Base-by-base conservation (phyloP, 2,797 vertebrate species). In the Gadopsis bispinosus region DNA sequence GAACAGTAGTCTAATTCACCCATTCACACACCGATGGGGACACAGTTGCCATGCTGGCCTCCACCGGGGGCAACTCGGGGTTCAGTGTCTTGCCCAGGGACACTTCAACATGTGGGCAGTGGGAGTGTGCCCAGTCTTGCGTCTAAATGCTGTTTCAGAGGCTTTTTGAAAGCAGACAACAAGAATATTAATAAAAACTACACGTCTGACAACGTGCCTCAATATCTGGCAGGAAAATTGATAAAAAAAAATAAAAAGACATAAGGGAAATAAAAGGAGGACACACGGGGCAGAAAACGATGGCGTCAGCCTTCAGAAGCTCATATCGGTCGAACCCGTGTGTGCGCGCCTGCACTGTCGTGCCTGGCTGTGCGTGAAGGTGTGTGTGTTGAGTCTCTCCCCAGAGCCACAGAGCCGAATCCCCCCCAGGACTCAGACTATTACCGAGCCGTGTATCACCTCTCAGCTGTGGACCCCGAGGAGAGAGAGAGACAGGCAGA, bases 301-400 rank as follows among this genome's bases (percentile, higher is more conserved):
- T 20, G 11, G 33, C 20, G 17, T 60, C 69, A 16, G 31, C 43
- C 66, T 78, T 51, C 59, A 81, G 71, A 41, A 22, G 69, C 80
- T 71, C 5, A 0, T 29, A 73, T 85, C 71, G 83, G 73, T 80
- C 75, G 65, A 73, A 80, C 69, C 51, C 59, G 2, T 43, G 43
- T 74, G 73, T 56, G 37, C 71, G 70, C 59, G 48, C 12, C 61
- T 64, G 71, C 33, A 31, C 67, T 71, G 80, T 77, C 7, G n/a
- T 79, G 80, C 62, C 72, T 47, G 75, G 37, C 47, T 81, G 81
- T 79, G 84, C 39, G 54, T 69, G 83, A 83, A 83, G 41, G 85
- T 77, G 79, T 64, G 68, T 80, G 87, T 84, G 87, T 82, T 87
- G 81, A 85, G 87, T 87, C 83, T 93, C 80, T 90, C 80, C 88